These are phyloP conservation scores for Enhydra lutris DNA, from an alignment of 2,113 vertebrate genomes.

Conservation along the genomic window DNA sequence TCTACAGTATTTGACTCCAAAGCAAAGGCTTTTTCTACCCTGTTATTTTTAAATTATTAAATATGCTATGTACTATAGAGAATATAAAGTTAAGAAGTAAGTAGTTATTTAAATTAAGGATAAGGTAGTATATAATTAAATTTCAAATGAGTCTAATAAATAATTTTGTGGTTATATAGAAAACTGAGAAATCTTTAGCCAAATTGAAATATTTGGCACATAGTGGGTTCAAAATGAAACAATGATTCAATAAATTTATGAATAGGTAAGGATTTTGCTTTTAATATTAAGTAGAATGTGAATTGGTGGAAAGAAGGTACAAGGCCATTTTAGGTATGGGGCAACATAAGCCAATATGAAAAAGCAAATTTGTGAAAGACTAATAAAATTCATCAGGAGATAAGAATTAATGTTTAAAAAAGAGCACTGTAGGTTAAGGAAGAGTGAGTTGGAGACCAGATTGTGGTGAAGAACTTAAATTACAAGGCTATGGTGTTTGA, in stretches of 20 bases:
- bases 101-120: neutral
- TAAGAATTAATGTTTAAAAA: neutral
- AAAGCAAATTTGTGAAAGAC: neutral
- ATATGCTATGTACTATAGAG: neutral
- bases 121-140: neutral
- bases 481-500: neutral
- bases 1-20: constrained; percentile 4
- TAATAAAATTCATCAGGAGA: neutral
- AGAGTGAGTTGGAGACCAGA: neutral
- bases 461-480: neutral
- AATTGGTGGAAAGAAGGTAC: neutral
- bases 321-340: neutral
- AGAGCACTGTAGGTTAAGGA: neutral
- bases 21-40: neutral
- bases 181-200: neutral
- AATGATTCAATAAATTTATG: neutral
- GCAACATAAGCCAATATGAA: neutral
- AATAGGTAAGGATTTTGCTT: neutral
- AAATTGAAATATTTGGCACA: neutral
- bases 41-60: neutral
- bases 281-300: constrained; percentile 14
- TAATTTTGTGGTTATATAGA: constrained; percentile 7
- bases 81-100: constrained; percentile 16
- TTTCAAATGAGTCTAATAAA: neutral
- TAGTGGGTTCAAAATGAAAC: neutral